Base-by-base conservation (phyloP, 1,140 invertebrate genomes). In the Adoxophyes honmai region DNA sequence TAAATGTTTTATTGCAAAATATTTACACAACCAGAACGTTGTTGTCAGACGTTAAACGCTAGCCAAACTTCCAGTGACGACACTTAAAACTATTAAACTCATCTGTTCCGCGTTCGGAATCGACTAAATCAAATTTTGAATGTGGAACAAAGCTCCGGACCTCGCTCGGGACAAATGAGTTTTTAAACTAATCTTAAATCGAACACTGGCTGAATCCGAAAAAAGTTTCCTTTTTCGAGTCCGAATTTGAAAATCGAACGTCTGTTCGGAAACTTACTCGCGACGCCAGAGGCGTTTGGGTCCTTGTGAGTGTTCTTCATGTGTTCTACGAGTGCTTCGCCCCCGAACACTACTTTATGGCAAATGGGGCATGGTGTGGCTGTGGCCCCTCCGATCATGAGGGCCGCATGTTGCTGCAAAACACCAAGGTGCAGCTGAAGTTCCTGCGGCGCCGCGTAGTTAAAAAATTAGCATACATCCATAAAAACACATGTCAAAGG, bases 261-360 rank as follows among this genome's bases (percentile, higher is more conserved):
- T 44, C 59, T 44, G 71, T 70, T 71, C 68, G 61, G 75, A 86
- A 78, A 94, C 95, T 96, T 95, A 97, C 96, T 96, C 91, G 95
- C 93, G 86, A 96, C 95, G 77, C 94, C 94, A 60, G 95, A 94
- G 55, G 95, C 94, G 86, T 95, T 95, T 33, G 96, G 96, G 79
- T 98, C 96, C 91, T 97, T 98, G 90, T 98, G 96, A 33, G 95
- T 95, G 84, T 95, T 95, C 90, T 97, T 97, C 96, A 98, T 98
- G 86, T 98, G 96, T 85, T 98, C 96, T 91, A 98, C 96, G 44
- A 98, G 92, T 39, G 96, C 95, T 88, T 98, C 96, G 55, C 94
- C 94, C 64, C 96, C 96, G 73, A 97, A 92, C 90, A 97, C 97
- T 73, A 97, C 93, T 90, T 98, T 98, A 91, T 97, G 96, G 90